Conservation (phyloP, 2,888 invertebrate genomes). For the Danaus chrysippus region DNA sequence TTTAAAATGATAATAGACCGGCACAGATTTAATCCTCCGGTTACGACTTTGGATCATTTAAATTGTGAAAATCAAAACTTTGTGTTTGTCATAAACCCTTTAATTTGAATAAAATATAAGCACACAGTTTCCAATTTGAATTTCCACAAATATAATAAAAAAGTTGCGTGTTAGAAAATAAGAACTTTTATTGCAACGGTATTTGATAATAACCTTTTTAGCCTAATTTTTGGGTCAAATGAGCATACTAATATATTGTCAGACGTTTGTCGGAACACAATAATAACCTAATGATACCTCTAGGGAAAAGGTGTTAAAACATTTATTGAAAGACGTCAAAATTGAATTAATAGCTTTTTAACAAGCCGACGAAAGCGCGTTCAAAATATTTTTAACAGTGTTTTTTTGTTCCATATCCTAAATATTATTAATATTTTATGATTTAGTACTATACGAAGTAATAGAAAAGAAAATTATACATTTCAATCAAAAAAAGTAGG, state of each 20-base stretch:
- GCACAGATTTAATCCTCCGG: no score
- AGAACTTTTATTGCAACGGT: slow-evolving; percentile 23
- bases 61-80: no score
- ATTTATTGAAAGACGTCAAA: slow-evolving; percentile 75
- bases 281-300: slow-evolving; percentile 74
- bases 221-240: slow-evolving; percentile 6
- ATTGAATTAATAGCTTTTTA: slow-evolving; percentile 76
- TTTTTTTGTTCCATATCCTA: not conserved
- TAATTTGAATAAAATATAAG: no score
- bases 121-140: no score
- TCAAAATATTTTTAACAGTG: slow-evolving; percentile 19
- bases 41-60: no score
- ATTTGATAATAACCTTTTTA: slow-evolving; percentile 37
- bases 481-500: no score
- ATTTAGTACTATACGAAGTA: no score
- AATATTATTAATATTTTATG: not conserved
- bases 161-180: no score
- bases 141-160: no score
- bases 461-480: no score
- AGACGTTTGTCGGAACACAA: slow-evolving; percentile 42
- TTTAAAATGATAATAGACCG: no score
- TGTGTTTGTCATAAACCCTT: no score
- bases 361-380: slow-evolving; percentile 57
- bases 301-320: slow-evolving; percentile 77
- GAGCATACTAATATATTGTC: slow-evolving; percentile 4